Evolutionary conservation across 2,113 vertebrate species (phyloP).

Genomic region (Bufo gargarizans): DNA sequence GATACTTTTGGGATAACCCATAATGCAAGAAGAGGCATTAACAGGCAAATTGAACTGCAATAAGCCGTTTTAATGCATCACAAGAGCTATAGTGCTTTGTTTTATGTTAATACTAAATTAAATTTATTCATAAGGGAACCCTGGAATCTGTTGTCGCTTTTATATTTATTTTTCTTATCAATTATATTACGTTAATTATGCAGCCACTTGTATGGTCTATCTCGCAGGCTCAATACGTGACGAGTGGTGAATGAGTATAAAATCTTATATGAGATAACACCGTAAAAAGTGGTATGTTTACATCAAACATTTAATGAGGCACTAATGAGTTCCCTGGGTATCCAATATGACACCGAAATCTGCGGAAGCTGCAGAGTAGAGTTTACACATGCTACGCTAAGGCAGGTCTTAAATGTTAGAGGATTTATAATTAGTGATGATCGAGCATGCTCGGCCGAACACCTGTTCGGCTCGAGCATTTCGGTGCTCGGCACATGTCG

Average conservation of each 20-base stretch:
- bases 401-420: neutral
- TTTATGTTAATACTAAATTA: neutral
- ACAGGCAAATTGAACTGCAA: constrained; percentile 44
- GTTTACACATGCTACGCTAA: constrained; percentile 16
- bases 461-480: too few species aligned
- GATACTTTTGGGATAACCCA: neutral
- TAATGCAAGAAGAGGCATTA: neutral
- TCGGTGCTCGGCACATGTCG: too few species aligned
- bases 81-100: neutral
- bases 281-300: constrained; percentile 59
- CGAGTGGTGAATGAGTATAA: constrained; percentile 49
- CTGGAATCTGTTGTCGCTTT: constrained; percentile 22
- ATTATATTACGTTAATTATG: constrained; percentile 58
- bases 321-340: constrained; percentile 61
- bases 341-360: constrained; percentile 45
- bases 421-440: neutral
- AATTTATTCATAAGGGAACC: constrained; percentile 43
- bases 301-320: constrained; percentile 58
- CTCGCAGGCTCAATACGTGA: constrained; percentile 1
- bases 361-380: neutral
- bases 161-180: constrained; percentile 51
- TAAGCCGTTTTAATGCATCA: constrained; percentile 38
- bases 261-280: constrained; percentile 57
- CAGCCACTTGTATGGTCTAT: constrained; percentile 43
- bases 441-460: too few species aligned